These are phyloP conservation scores for Drosophila truncata DNA, from an alignment of 1,140 invertebrate genomes.

Conservation along the genomic window DNA sequence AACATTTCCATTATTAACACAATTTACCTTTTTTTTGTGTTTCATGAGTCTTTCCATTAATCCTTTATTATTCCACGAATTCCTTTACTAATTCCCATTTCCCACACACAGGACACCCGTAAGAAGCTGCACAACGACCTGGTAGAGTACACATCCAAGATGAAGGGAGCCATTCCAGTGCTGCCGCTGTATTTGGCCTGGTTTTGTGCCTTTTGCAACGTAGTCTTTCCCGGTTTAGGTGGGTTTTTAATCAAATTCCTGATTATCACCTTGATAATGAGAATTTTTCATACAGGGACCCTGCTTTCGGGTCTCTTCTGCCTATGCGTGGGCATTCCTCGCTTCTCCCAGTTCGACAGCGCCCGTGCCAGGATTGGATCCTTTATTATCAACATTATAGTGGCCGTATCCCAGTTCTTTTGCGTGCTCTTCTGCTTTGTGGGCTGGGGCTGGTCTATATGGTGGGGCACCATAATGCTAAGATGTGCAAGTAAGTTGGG, in stretches of 20 bases:
- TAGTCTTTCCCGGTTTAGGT: conserved; percentile 94
- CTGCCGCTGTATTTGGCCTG: conserved; percentile 93
- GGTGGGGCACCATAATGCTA: conserved; percentile 97
- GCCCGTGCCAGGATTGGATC: conserved; percentile 90
- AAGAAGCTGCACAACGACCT: conserved; percentile 91
- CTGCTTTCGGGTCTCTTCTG: conserved; percentile 94
- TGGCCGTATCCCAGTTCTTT: conserved; percentile 94
- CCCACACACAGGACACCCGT: conserved; percentile 88
- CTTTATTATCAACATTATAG: conserved; percentile 93
- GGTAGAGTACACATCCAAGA: conserved; percentile 92
- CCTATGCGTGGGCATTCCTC: conserved; percentile 94
- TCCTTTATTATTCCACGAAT: background rate
- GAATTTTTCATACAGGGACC: conserved; percentile 89
- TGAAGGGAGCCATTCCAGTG: conserved; percentile 95
- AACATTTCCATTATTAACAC: too few species aligned
- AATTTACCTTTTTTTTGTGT: too few species aligned
- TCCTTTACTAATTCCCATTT: conserved; percentile 2
- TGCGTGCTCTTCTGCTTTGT: conserved; percentile 97
- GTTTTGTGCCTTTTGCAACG: conserved; percentile 94
- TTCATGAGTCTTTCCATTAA: too few species aligned
- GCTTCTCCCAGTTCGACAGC: conserved; percentile 91
- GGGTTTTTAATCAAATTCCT: conserved; percentile 49
- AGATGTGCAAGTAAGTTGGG: conserved; percentile 89
- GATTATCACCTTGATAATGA: background rate
- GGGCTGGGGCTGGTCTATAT: conserved; percentile 98